Evolutionary conservation across 2,797 vertebrate genomes (phyloP).

Genomic region (Merluccius polli): DNA sequence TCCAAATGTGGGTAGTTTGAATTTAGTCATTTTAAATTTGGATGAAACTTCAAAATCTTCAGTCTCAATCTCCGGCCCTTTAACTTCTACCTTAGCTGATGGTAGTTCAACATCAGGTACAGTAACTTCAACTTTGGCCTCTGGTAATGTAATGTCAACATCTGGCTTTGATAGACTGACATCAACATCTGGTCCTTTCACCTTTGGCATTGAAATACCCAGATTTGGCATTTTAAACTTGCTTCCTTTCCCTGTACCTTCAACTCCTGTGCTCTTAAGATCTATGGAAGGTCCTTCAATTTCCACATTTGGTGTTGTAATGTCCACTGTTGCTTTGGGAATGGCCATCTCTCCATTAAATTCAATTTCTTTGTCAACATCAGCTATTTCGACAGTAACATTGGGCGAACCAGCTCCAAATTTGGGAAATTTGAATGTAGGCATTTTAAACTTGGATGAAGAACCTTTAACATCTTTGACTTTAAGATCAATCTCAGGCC

Average conservation of each 20-base stretch:
- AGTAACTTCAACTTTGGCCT: slow-evolving; percentile 7
- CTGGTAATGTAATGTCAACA: not conserved
- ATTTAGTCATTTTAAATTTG: not conserved
- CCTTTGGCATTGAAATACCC: slow-evolving; percentile 23
- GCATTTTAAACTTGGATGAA: not conserved
- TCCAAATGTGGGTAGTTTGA: not conserved
- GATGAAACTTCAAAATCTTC: not conserved
- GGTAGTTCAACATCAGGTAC: not conserved
- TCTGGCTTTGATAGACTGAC: slow-evolving; percentile 5
- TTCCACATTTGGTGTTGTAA: not conserved
- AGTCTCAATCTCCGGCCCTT: not conserved
- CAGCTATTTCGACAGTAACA: not conserved
- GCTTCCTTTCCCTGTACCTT: not conserved
- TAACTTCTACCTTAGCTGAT: not conserved
- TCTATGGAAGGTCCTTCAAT: not conserved
- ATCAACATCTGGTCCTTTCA: slow-evolving; percentile 2
- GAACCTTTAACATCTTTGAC: not conserved
- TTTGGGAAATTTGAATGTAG: not conserved
- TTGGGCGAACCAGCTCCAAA: not conserved
- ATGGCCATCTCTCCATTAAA: not conserved
- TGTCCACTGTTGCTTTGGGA: not conserved
- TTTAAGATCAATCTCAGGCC: not conserved
- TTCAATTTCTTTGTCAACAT: not conserved
- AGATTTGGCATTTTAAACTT: slow-evolving; percentile 30
- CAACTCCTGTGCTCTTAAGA: not conserved